Base-by-base conservation (phyloP, 2,888 invertebrate genomes). In the Helleia helle region DNA sequence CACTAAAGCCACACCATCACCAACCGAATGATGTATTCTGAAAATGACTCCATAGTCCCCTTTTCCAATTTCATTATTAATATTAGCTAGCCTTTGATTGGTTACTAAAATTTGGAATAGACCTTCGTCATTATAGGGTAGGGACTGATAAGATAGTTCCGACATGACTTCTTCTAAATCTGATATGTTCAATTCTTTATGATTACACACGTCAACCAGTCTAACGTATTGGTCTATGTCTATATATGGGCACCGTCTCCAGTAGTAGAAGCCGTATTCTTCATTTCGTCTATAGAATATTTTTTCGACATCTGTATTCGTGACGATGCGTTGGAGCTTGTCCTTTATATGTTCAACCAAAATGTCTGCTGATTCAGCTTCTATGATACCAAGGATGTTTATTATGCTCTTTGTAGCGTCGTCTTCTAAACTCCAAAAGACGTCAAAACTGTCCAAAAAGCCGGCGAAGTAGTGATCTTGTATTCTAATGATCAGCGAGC, bases 11-110 rank as follows among this genome's bases (percentile, higher is more conserved):
- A 83, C 73, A 1, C 87, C 87, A 51, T 88, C 87, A 1, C 87
- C 87, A 1, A 88, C 55, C 3, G 86, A 70, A 58, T 88, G 87
- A 55, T 88, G 87, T 39, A 87, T 68, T 43, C 87, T 73, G 48
- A 87, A 81, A 41, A 88, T 55, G 22, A 88, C 60, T 1, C 85
- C 85, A 62, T 71, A 61, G 42, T 67, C 51, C 18, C 58, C 51
- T 44, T 52, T 47, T 44, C 49, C 38, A 12, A n/a, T n/a, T n/a
- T 58, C 45, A 27, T 51, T 38, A 27, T 53, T 42, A 54, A 55
- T 56, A 12, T 22, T 12, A 48, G 51, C 55, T 36, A 63, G 45
- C 47, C 52, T 60, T 44, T 69, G 57, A 41, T 58, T 59, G 4
- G 63, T 77, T 1, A 88, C 61, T 25, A 87, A 53, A 38, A 88